Base-by-base conservation (phyloP, 2,888 invertebrate species). In the Conus canariensis region DNA sequence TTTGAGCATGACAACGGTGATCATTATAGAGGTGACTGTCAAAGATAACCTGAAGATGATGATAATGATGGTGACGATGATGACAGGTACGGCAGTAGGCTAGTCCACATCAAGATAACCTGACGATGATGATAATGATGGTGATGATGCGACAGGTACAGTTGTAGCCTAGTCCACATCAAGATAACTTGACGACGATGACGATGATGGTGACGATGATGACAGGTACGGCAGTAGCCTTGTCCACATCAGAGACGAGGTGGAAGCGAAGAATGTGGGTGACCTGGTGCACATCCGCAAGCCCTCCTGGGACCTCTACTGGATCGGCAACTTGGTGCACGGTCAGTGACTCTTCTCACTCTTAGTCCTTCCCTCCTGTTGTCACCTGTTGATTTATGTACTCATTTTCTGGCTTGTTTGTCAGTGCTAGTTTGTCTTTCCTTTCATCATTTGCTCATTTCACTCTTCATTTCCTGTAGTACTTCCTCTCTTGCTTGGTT, bases 61-160 rank as follows among this genome's bases (percentile, higher is more conserved):
- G 74, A 77, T n/a, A 25, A 77, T 77, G 74, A 77, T 77, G 74
- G 25, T 77, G 74, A 77, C 30, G 74, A 77, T 77, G 74, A 77
- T 77, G 74, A 77, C 25, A 25, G 9, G 45, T 45, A 45, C 45
- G 4, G 45, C 3, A 2, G 45, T 45, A 2, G 45, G 2, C 45
- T 45, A 45, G 4, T 45, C 45, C 45, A 45, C 45, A 45, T 14
- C 64, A 45, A 45, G 45, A 4, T 45, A 45, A 45, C 45, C 45
- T 45, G 45, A 45, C 4, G 4, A 64, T 6, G 64, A 45, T 45
- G 64, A 16, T 64, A 5, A 64, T 64, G 70, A 16, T 70, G 19
- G 70, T 70, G 70, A 22, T 7, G 14, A 14, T 70, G 70, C 0
- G 0, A 16, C 10, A 70, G 70, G 22, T 22, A 70, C 30, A 2